A percentile compares a stretch with the other conserved stretches of the same genome.
Conservation (phyloP, 2,113 vertebrate genomes). For the Oncorhynchus mykiss region DNA sequence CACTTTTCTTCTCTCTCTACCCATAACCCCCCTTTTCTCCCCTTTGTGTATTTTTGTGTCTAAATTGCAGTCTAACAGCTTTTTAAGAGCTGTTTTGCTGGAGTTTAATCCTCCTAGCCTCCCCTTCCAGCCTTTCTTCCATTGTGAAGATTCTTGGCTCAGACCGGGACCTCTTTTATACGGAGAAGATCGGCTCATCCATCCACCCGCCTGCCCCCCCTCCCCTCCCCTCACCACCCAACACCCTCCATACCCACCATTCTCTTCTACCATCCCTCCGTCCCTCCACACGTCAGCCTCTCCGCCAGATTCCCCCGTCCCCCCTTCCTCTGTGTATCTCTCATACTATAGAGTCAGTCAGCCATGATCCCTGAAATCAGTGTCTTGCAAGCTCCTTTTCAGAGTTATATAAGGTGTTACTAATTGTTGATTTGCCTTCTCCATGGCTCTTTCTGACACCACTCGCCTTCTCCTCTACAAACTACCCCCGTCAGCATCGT, state of each 20-base stretch:
- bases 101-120: constrained; percentile 73
- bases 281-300: constrained; percentile 41
- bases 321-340: constrained; percentile 43
- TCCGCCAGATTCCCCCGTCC: constrained; percentile 5
- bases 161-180: constrained; percentile 61
- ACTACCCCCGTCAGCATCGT: constrained; percentile 58
- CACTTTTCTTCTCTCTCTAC: constrained; percentile 27
- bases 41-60: constrained; percentile 65
- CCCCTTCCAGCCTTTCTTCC: constrained; percentile 67
- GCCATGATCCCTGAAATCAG: constrained; percentile 63
- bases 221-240: constrained; percentile 36
- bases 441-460: constrained; percentile 51
- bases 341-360: constrained; percentile 47
- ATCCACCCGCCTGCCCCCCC: constrained; percentile 5
- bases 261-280: constrained; percentile 12
- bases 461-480: constrained; percentile 44
- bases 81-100: constrained; percentile 75
- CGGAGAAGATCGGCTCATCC: constrained; percentile 52
- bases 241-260: constrained; percentile 22
- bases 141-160: constrained; percentile 73
- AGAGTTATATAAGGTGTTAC: constrained; percentile 68
- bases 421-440: constrained; percentile 75
- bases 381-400: constrained; percentile 51
- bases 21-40: constrained; percentile 33
- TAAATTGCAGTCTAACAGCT: constrained; percentile 78